These are phyloP conservation scores for Heliconius hewitsoni DNA, from an alignment of 1,140 invertebrate species.

Conservation along the genomic window DNA sequence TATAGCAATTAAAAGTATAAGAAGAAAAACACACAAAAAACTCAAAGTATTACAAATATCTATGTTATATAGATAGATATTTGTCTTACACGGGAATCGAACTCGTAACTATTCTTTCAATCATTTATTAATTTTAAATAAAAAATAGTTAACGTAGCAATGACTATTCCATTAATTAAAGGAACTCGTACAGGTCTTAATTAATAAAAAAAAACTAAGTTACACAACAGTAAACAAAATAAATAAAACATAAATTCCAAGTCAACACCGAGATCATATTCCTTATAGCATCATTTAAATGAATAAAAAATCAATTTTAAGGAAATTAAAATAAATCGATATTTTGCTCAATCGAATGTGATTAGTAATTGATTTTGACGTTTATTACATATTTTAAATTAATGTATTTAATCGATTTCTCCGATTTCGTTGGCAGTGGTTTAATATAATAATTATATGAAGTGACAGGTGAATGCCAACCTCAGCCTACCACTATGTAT, in stretches of 20 bases:
- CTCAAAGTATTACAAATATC: not conserved
- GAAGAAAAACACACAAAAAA: not conserved
- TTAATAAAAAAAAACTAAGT: too few species aligned
- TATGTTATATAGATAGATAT: not conserved
- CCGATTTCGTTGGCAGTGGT: too few species aligned
- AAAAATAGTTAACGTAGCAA: not conserved
- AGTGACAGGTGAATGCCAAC: too few species aligned
- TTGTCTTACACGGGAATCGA: not conserved
- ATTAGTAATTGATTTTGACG: too few species aligned
- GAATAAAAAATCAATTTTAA: not conserved
- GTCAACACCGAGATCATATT: not conserved
- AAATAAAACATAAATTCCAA: not conserved
- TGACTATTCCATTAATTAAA: not conserved
- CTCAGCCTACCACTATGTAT: too few species aligned
- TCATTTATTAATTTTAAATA: slow-evolving; percentile 5
- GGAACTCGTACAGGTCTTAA: not conserved
- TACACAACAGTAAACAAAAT: not conserved
- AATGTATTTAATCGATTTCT: too few species aligned
- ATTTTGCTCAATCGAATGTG: not conserved
- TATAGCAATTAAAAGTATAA: too few species aligned
- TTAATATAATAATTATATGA: too few species aligned
- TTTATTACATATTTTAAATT: too few species aligned
- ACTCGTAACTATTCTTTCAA: not conserved
- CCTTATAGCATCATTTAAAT: not conserved
- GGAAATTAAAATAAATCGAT: not conserved